These are phyloP conservation scores for Limnephilus marmoratus DNA, from an alignment of 2,888 invertebrate genomes.

Conservation along the genomic window DNA sequence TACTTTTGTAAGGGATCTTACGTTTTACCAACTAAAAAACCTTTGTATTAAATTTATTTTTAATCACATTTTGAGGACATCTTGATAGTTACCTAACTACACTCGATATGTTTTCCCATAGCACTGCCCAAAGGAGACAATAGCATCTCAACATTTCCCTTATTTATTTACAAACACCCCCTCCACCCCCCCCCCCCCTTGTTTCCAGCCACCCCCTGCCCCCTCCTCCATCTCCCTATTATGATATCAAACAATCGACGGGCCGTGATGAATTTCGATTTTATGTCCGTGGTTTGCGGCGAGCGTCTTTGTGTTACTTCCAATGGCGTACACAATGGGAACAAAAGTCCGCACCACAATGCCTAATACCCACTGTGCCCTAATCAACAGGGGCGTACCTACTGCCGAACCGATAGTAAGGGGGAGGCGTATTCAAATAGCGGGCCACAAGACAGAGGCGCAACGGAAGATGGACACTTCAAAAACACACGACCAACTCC, in stretches of 20 bases:
- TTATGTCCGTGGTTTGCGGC: slow-evolving; percentile 74
- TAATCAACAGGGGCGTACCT: slow-evolving; percentile 73
- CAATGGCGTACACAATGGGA: slow-evolving; percentile 74
- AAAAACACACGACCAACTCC: not conserved
- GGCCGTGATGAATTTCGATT: slow-evolving; percentile 77
- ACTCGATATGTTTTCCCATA: not conserved
- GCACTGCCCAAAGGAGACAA: slow-evolving; percentile 25
- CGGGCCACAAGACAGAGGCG: slow-evolving; percentile 31
- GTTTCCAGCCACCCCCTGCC: slow-evolving; percentile 22
- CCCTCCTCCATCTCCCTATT: slow-evolving; percentile 67
- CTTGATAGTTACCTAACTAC: not conserved
- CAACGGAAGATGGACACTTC: slow-evolving; percentile 32
- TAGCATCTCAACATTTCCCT: slow-evolving; percentile 49
- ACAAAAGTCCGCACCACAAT: slow-evolving; percentile 80
- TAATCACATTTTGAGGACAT: slow-evolving; percentile 5
- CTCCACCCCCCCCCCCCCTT: slow-evolving; percentile 17
- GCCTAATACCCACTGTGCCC: slow-evolving; percentile 73
- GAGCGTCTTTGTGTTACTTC: slow-evolving; percentile 76
- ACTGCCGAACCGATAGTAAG: slow-evolving; percentile 42
- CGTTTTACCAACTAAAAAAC: not conserved
- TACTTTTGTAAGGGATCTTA: not conserved
- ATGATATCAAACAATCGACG: slow-evolving; percentile 75
- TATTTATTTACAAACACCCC: slow-evolving; percentile 45
- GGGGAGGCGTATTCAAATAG: slow-evolving; percentile 42
- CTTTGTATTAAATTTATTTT: not conserved